Conservation (phyloP, 2,113 vertebrate genomes). For the Furnarius figulus region DNA sequence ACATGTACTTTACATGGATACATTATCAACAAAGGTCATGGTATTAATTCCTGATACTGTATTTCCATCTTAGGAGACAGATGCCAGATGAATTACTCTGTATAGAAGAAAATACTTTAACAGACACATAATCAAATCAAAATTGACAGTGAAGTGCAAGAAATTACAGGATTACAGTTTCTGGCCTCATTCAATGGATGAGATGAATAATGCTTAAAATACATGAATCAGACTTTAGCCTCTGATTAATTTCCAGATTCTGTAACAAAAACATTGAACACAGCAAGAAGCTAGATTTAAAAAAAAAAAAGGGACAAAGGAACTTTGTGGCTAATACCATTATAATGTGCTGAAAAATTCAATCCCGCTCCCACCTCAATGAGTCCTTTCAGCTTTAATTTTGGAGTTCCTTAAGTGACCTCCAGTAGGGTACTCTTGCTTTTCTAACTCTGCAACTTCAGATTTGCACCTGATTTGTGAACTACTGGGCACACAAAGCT, state of each 20-base stretch:
- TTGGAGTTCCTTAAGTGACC: background rate
- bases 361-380: background rate
- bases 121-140: background rate
- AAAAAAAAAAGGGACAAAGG: background rate
- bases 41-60: background rate
- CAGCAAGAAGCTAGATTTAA: background rate
- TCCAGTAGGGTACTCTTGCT: background rate
- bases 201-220: background rate
- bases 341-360: background rate
- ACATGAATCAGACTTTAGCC: background rate
- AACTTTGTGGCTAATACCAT: background rate
- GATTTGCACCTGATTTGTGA: constrained; percentile 10
- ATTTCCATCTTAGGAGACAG: background rate
- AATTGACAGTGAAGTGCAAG: background rate
- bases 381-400: background rate
- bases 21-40: background rate
- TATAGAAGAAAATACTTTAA: background rate
- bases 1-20: background rate
- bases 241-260: background rate
- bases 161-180: background rate
- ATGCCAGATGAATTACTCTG: background rate
- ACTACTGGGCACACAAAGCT: background rate
- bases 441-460: background rate
- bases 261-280: background rate
- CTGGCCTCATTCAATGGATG: background rate